These are phyloP conservation scores for Carcharodon carcharias DNA, from an alignment of 2,797 vertebrate genomes.

Conservation along the genomic window DNA sequence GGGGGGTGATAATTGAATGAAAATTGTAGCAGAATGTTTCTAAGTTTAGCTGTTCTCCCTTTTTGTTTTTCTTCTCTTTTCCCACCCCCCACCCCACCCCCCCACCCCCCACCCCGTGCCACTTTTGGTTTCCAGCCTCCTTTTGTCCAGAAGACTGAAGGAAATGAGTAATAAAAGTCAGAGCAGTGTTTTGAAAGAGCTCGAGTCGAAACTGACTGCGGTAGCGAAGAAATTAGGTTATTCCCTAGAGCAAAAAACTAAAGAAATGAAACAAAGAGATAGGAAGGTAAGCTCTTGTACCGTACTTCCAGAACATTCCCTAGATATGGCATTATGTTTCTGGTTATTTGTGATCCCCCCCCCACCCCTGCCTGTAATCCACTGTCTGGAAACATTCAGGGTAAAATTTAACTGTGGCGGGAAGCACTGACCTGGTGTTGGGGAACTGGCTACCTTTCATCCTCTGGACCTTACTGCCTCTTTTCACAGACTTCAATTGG, in stretches of 20 bases:
- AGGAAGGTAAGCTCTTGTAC: slow-evolving; percentile 67
- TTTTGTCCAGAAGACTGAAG: slow-evolving; percentile 71
- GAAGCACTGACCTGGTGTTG: too few species aligned
- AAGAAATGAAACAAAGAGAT: slow-evolving; percentile 82
- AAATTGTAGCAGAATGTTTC: neutral
- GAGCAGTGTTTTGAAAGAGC: slow-evolving; percentile 54
- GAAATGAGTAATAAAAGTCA: slow-evolving; percentile 64
- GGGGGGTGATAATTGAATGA: neutral
- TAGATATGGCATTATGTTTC: accelerated
- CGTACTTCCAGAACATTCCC: neutral
- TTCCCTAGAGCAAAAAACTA: slow-evolving; percentile 77
- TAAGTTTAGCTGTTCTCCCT: neutral
- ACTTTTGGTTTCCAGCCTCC: slow-evolving; percentile 58
- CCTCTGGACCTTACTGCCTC: too few species aligned
- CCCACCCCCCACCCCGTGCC: neutral
- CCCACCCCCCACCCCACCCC: too few species aligned
- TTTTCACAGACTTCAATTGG: neutral
- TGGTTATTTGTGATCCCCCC: slow-evolving; percentile 30
- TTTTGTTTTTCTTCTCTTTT: slow-evolving; percentile 37
- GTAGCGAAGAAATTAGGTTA: slow-evolving; percentile 68
- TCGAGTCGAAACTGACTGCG: slow-evolving; percentile 71
- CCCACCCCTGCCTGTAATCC: neutral
- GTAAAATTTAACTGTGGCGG: neutral
- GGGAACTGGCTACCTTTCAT: neutral
- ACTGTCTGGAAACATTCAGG: neutral